Base-by-base conservation (phyloP, 1,140 invertebrate genomes). In the Bombus vancouverensis region DNA sequence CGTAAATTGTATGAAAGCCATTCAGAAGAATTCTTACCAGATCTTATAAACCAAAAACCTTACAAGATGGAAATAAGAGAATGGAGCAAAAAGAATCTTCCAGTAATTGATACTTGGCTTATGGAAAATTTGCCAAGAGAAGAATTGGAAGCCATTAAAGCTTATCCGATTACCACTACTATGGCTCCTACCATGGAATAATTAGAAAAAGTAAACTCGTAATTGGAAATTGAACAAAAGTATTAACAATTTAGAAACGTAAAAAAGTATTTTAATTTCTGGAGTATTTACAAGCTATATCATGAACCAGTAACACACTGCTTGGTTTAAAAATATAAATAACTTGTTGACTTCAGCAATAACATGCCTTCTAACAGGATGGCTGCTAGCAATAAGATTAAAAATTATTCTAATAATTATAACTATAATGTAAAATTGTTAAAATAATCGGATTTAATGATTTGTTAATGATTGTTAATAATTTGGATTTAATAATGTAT, bases 71-170 rank as follows among this genome's bases (percentile, higher is more conserved):
- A 97, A 88, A 97, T 97, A 91, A 96, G 96, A 0, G 95, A 96
- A 88, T 97, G 97, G 97, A 97, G 96, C 71, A 95, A 96, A 62
- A 96, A 96, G 59, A 97, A 97, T 93, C 89, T 97, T 1, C 97
- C 97, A 0, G 95, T 97, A 6, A 97, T 97, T 75, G 96, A 97
- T 86, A 89, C 95, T 25, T 97, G 97, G 97, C 92, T 97, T 3
- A 95, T 96, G 66, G 89, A 95, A 1, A 97, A 96, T 89, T 85
- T 96, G 28, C 75, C 85, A 9, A 80, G 88, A 32, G 87, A 91
- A 22, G 83, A 90, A 2, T 62, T 88, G 28, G 80, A 90, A n/a
- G 42, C 70, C 32, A 82, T 85, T 66, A 57, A 70, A 22, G 8
- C 22, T n/a, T 47, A 73, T 32, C n/a, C 44, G 5, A 18, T 78